These are phyloP conservation scores for Megalopta genalis DNA, from an alignment of 1,140 invertebrate genomes.

Conservation along the genomic window DNA sequence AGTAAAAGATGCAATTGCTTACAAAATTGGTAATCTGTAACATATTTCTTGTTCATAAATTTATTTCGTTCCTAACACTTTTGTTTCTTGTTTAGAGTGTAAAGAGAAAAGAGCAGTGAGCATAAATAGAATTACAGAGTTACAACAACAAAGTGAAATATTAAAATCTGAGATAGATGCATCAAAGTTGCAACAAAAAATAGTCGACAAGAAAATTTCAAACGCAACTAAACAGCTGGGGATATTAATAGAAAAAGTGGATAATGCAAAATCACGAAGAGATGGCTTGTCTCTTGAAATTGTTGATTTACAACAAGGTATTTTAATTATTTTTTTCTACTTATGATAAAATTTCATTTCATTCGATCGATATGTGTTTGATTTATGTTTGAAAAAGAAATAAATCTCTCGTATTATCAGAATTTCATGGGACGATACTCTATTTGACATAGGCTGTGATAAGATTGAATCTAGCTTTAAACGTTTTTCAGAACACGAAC, in stretches of 20 bases:
- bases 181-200: slow-evolving; percentile 57
- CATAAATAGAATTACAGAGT: slow-evolving; percentile 37
- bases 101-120: slow-evolving; percentile 39
- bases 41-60: too few relatives aligned
- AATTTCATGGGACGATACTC: background rate
- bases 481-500: slow-evolving; percentile 58
- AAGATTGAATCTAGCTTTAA: background rate
- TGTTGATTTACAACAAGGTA: slow-evolving; percentile 69
- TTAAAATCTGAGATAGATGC: slow-evolving; percentile 49
- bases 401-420: background rate
- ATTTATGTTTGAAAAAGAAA: background rate
- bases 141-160: slow-evolving; percentile 50
- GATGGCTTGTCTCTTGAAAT: slow-evolving; percentile 63
- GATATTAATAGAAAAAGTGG: slow-evolving; percentile 44
- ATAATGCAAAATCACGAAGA: slow-evolving; percentile 47
- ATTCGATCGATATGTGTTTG: background rate
- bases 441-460: background rate
- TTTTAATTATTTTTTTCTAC: background rate
- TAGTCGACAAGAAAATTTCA: slow-evolving; percentile 64
- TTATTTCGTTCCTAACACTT: too few relatives aligned
- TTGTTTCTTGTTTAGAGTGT: slow-evolving; percentile 47
- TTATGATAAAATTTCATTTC: background rate
- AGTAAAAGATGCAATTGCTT: background rate
- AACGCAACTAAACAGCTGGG: slow-evolving; percentile 49
- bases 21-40: slow-evolving; percentile 32